Percentiles rank a stretch among this genome's conserved stretches.
Evolutionary conservation across 2,797 vertebrate species (phyloP).

Genomic region (Nannoperca obscura): DNA sequence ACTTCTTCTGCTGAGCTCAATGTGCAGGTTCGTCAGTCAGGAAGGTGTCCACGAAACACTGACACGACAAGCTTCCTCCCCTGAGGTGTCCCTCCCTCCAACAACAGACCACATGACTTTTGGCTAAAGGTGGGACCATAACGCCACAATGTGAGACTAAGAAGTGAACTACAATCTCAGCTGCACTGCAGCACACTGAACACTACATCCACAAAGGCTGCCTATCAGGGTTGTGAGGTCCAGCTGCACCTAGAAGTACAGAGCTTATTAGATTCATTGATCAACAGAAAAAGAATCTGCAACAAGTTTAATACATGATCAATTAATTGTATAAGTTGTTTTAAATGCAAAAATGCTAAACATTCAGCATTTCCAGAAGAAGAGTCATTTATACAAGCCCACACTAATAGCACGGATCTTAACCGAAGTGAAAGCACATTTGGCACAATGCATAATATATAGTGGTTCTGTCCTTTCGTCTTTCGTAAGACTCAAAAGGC

Average conservation of each 20-base stretch:
- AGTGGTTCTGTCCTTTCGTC: background rate
- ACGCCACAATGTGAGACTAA: background rate
- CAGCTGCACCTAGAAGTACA: background rate
- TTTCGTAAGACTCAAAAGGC: background rate
- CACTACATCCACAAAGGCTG: too few species aligned
- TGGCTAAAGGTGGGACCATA: background rate
- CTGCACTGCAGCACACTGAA: too few species aligned
- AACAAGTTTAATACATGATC: background rate
- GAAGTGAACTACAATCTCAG: too few species aligned
- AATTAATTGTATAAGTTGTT: background rate
- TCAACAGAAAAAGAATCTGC: background rate
- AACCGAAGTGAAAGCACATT: slow-evolving; percentile 17
- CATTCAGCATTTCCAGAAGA: background rate
- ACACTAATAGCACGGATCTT: slow-evolving; percentile 31
- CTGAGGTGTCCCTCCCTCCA: background rate
- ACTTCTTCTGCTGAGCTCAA: slow-evolving; percentile 2
- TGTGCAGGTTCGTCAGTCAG: slow-evolving; percentile 3
- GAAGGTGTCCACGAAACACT: slow-evolving; percentile 3
- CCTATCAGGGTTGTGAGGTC: too few species aligned
- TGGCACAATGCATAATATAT: background rate
- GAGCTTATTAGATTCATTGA: background rate
- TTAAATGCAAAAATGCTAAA: background rate
- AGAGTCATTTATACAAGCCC: background rate
- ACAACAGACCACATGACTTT: background rate
- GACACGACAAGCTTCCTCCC: slow-evolving; percentile 10